Evolutionary conservation across 2,797 vertebrate species (phyloP).

Genomic region (Myotis planiceps): DNA sequence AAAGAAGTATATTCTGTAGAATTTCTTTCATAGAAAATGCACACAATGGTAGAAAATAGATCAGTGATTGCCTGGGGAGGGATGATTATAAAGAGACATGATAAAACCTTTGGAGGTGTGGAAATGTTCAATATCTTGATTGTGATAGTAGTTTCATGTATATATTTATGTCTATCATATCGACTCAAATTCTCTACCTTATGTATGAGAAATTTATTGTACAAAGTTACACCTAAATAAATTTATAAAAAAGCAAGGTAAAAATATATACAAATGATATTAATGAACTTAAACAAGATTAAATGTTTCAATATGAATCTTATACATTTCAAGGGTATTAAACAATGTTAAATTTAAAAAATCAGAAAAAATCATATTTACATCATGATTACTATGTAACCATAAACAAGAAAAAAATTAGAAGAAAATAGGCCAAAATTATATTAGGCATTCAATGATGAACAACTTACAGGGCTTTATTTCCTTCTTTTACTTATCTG

Average conservation of each 20-base stretch:
- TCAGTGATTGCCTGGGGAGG: not conserved
- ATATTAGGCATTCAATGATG: not conserved
- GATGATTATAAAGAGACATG: not conserved
- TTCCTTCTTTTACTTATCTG: not conserved
- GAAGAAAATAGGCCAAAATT: not conserved
- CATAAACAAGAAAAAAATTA: not conserved
- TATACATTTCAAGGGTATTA: not conserved
- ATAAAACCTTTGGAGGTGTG: slow-evolving; percentile 15
- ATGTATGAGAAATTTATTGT: not conserved
- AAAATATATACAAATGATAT: not conserved
- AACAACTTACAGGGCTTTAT: not conserved
- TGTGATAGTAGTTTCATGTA: not conserved
- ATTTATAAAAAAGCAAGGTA: not conserved
- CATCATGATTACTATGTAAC: not conserved
- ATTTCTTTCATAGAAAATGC: slow-evolving; percentile 17
- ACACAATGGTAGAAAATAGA: not conserved
- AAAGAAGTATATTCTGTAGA: not conserved
- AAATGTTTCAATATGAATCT: not conserved
- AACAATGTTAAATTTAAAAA: not conserved
- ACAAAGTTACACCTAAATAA: slow-evolving; percentile 6
- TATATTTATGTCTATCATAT: not conserved
- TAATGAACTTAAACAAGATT: slow-evolving; percentile 7
- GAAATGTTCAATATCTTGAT: not conserved
- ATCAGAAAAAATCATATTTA: not conserved
- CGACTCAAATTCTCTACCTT: not conserved